phyloP scores from a whole-genome alignment of 2,113 vertebrate species.

The Turnix velox region DNA sequence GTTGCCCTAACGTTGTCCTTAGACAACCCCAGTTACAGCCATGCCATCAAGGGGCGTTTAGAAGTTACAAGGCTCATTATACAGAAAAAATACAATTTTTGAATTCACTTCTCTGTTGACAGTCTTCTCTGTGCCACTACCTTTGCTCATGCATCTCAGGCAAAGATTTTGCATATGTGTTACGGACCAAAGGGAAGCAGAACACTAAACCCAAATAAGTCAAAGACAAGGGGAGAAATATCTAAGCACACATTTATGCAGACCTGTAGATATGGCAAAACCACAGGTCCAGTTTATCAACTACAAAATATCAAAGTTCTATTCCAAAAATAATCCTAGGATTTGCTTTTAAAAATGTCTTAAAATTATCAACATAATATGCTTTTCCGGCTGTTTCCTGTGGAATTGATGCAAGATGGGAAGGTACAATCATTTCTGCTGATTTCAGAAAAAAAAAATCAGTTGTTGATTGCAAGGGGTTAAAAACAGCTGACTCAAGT shows the following conservation, averaged over 20 bases:
- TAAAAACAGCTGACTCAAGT: conserved; percentile 24
- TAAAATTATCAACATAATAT: neutral
- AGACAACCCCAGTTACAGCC: neutral
- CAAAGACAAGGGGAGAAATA: neutral
- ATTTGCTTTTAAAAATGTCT: neutral
- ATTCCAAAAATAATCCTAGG: neutral
- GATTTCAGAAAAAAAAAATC: neutral
- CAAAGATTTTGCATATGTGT: neutral
- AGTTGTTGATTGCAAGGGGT: neutral
- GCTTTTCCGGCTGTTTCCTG: neutral
- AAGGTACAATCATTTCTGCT: neutral
- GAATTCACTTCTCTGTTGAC: neutral
- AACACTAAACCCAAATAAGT: neutral
- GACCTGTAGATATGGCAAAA: neutral
- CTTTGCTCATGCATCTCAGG: neutral
- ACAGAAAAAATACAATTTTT: neutral
- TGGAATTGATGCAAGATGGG: neutral
- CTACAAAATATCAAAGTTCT: neutral
- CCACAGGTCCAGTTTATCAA: neutral
- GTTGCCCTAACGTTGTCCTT: neutral
- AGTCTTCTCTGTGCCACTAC: neutral
- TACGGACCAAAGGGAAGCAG: neutral
- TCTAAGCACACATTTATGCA: neutral
- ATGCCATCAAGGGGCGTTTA: neutral
- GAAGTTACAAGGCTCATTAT: neutral